Percentiles rank a stretch among this genome's conserved stretches.
Conservation (phyloP, 2,113 vertebrate species). For the Pachycephala philippinensis region DNA sequence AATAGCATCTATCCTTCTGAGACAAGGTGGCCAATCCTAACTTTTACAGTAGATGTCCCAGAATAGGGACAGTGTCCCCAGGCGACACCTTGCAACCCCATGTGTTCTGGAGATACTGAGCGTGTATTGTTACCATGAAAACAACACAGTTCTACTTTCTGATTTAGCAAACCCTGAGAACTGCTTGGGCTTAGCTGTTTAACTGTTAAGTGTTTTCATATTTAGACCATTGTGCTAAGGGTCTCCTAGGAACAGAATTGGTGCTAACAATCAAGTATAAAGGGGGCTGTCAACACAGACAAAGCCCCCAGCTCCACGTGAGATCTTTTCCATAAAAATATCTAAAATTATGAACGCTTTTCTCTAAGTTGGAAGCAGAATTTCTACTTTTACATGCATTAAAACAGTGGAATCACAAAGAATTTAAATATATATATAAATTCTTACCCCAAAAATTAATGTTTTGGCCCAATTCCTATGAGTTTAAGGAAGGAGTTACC, state of each 20-base stretch:
- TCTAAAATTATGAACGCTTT: background rate
- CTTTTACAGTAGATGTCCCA: background rate
- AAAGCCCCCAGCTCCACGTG: rapidly evolving
- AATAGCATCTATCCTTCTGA: background rate
- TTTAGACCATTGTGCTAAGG: background rate
- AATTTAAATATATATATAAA: background rate
- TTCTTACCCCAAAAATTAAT: background rate
- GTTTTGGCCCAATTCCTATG: background rate
- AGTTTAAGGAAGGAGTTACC: background rate
- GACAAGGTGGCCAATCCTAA: background rate
- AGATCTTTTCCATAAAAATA: background rate
- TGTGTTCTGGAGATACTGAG: background rate
- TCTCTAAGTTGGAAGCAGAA: background rate
- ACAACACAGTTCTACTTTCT: background rate
- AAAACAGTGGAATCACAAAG: background rate
- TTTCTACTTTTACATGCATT: background rate
- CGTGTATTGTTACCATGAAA: background rate
- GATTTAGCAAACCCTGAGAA: background rate
- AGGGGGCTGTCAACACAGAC: background rate
- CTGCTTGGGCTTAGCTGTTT: background rate
- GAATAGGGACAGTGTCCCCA: background rate
- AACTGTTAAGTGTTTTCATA: background rate
- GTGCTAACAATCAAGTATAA: background rate
- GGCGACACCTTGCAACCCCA: background rate
- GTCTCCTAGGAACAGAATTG: background rate